Base-by-base conservation (phyloP, 2,888 invertebrate species). In the Cloeon dipterum region DNA sequence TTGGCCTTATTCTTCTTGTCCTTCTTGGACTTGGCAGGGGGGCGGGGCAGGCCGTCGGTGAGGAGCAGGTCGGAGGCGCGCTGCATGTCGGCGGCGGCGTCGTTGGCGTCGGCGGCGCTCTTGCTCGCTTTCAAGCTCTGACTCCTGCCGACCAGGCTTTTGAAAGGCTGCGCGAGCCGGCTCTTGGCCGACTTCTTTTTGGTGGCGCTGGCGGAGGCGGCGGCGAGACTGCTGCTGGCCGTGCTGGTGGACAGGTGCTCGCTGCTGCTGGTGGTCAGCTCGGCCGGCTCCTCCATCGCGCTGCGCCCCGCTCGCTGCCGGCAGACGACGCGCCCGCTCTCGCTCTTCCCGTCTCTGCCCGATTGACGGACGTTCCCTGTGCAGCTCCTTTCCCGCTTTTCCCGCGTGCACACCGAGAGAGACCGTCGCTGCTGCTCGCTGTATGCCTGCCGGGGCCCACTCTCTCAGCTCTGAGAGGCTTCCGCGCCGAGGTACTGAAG, bases 1-100 rank as follows among this genome's bases (percentile, higher is more conserved):
- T 21, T 33, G 4, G 33, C 17, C 32, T 37, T 40, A 17, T 41
- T 39, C 13, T 41, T 36, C 33, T 40, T 39, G 2, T 14, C 25
- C n/a, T 19, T 19, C 32, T 38, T 29, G 11, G 26, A 20, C 19
- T 26, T 13, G 14, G 7, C 4, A 4, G 18, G n/a, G 16, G 20
- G 26, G 5, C 20, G 13, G 13, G 17, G 32, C 1, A 13, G 19
- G 14, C 20, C 20, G 2, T 34, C 34, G 11, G 17, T 16, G 10
- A 21, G 37, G 11, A 23, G n/a, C 3, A 23, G 19, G 13, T 33
- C 38, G 5, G 25, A 23, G 7, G 14, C 23, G 16, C 21, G 23
- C 3, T 19, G 25, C 16, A 33, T 18, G 11, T 33, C 33, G 25
- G 11, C 18, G 11, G 33, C 33, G 25, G 11, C 34, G 4, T 38